Evolutionary conservation across 92 coral and sea anemone genomes (phyloP).

Genomic region (Bergia sp.): DNA sequence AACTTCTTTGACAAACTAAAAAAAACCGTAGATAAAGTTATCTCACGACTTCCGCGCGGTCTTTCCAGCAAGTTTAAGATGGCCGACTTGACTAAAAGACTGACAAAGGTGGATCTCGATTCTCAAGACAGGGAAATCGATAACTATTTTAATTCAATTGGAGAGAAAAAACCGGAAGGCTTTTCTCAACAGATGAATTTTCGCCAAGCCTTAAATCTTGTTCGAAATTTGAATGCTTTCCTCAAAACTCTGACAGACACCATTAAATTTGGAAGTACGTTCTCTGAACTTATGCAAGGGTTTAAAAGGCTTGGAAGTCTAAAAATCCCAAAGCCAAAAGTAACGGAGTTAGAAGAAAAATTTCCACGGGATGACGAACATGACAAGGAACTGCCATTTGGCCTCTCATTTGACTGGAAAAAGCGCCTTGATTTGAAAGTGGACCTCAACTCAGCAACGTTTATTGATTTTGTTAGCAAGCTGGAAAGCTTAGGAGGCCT

Average conservation of each 20-base stretch:
- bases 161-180: slow-evolving; percentile 68
- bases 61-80: slow-evolving; percentile 75
- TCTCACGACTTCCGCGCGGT: slow-evolving; percentile 79
- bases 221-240: slow-evolving; percentile 77
- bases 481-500: slow-evolving; percentile 67
- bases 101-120: slow-evolving; percentile 71
- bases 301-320: slow-evolving; percentile 68
- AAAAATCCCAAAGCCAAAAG: slow-evolving; percentile 63
- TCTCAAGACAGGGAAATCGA: slow-evolving; percentile 74
- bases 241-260: slow-evolving; percentile 56
- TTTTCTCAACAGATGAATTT: slow-evolving; percentile 82
- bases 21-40: slow-evolving; percentile 69
- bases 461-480: slow-evolving; percentile 56
- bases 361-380: slow-evolving; percentile 38
- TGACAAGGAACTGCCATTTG: slow-evolving; percentile 54
- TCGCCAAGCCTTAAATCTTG: slow-evolving; percentile 76
- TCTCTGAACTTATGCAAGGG: slow-evolving; percentile 71
- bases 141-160: slow-evolving; percentile 75
- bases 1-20: slow-evolving; percentile 76
- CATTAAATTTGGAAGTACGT: slow-evolving; percentile 72
- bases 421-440: slow-evolving; percentile 69
- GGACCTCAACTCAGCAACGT: slow-evolving; percentile 65
- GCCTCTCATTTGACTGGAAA: slow-evolving; percentile 79
- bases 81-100: slow-evolving; percentile 68
- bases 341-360: not conserved